Conservation (phyloP, 2,888 invertebrate species). For the Brachyptera putata region DNA sequence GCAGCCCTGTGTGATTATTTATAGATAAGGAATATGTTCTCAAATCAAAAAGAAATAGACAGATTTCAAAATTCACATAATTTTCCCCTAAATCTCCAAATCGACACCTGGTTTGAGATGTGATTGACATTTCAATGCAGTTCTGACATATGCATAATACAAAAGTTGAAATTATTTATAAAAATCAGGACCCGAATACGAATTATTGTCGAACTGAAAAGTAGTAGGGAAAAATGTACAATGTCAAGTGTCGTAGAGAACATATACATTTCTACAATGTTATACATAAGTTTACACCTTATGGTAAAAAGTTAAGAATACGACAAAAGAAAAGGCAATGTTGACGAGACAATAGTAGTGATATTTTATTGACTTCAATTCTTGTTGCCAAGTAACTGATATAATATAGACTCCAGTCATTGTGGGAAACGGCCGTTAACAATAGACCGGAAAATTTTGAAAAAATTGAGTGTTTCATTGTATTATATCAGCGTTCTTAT, state of each 20-base stretch:
- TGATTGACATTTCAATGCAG: constrained; percentile 28
- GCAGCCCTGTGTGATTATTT: no score
- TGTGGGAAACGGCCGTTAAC: neutral
- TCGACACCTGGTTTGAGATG: constrained; percentile 25
- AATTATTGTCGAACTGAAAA: neutral
- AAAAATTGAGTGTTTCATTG: no score
- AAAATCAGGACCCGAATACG: neutral
- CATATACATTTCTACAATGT: no score
- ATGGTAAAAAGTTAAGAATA: neutral
- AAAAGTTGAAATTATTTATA: no score
- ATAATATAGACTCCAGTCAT: neutral
- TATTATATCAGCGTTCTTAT: no score
- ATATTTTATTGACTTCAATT: no score
- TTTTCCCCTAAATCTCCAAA: neutral
- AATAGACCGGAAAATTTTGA: neutral
- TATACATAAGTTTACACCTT: no score
- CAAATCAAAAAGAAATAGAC: no score
- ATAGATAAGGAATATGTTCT: no score
- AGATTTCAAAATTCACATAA: no score
- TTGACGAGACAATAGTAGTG: no score
- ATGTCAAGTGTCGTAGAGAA: constrained; percentile 15
- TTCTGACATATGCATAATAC: constrained; percentile 16
- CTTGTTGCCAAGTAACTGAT: neutral
- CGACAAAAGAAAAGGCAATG: neutral
- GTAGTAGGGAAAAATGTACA: neutral